Evolutionary conservation across 1,140 invertebrate genomes (phyloP).

Genomic region (Ostrea denselamellosa): DNA sequence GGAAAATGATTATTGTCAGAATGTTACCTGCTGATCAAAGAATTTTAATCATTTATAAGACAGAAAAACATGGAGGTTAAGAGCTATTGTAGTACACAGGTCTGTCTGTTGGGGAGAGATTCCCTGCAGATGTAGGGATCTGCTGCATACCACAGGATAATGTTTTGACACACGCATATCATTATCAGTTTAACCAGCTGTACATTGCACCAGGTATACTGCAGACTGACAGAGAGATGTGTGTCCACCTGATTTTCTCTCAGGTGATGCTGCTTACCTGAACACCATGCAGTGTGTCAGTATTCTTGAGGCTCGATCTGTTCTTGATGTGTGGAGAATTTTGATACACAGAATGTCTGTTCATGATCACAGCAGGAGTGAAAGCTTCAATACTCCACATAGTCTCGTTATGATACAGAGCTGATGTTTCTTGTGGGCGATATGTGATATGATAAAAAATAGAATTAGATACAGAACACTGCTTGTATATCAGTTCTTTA

Average conservation of each 20-base stretch:
- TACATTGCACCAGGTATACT: not conserved
- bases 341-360: not conserved
- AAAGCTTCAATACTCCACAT: not conserved
- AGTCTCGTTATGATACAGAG: not conserved
- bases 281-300: not conserved
- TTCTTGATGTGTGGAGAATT: not conserved
- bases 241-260: not conserved
- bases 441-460: not conserved
- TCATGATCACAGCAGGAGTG: not conserved
- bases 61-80: not conserved
- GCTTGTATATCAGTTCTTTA: not conserved
- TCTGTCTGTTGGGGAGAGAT: not conserved
- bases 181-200: not conserved
- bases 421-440: not conserved
- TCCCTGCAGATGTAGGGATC: constrained; percentile 6
- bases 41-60: not conserved
- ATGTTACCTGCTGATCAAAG: not conserved
- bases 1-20: not conserved
- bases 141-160: not conserved
- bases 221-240: not conserved
- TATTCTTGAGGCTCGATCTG: not conserved
- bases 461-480: not conserved
- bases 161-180: not conserved
- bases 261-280: not conserved
- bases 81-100: not conserved